Conservation (phyloP, 2,888 invertebrate genomes). For the Quadroppia sp. region DNA sequence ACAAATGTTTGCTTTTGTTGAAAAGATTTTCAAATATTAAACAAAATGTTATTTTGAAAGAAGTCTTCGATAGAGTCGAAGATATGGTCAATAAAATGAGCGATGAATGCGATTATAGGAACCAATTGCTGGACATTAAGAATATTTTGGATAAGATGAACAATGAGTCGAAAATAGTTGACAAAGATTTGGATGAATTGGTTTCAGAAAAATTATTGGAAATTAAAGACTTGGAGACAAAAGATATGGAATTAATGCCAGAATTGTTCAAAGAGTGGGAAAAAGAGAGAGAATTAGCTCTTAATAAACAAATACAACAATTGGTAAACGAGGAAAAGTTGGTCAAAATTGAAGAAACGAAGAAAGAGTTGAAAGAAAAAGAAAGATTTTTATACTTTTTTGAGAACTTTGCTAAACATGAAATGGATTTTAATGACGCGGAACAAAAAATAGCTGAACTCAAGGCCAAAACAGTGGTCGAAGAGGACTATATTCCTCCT, state of each 20-base stretch:
- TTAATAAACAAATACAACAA: constrained; percentile 43
- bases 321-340: constrained; percentile 42
- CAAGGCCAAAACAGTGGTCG: constrained; percentile 39
- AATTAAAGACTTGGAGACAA: constrained; percentile 38
- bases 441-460: constrained; percentile 40
- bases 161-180: constrained; percentile 41
- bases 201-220: background rate
- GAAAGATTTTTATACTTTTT: constrained; percentile 46
- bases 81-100: background rate
- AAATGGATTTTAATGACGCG: constrained; percentile 45
- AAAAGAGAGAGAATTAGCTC: constrained; percentile 39
- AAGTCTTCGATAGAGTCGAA: constrained; percentile 23
- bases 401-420: constrained; percentile 46
- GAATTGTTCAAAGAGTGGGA: constrained; percentile 44
- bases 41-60: background rate
- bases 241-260: constrained; percentile 43
- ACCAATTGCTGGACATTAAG: constrained; percentile 1
- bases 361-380: constrained; percentile 45
- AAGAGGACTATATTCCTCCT: constrained; percentile 47
- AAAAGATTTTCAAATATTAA: constrained; percentile 18
- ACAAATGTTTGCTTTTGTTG: constrained; percentile 51
- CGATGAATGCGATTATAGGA: background rate
- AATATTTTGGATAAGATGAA: constrained; percentile 23
- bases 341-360: constrained; percentile 44
- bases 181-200: constrained; percentile 27